Percentiles rank a stretch among this genome's conserved stretches.
phyloP scores from a whole-genome alignment of 2,888 invertebrate species.

The Ferdinandea cuprea region DNA sequence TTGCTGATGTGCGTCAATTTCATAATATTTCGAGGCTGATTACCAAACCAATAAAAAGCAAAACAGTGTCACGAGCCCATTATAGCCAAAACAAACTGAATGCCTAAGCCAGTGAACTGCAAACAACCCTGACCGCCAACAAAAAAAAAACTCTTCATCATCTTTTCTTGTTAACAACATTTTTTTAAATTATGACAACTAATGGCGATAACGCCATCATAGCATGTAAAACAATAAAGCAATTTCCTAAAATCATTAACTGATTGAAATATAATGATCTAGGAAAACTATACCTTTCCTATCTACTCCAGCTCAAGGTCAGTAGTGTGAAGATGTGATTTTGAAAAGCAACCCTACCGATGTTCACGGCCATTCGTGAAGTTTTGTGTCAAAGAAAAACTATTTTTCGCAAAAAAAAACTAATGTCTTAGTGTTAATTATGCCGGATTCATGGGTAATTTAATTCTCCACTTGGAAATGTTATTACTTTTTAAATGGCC shows the following conservation, averaged over 20 bases:
- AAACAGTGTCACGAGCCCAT: no score
- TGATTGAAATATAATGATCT: slow-evolving; percentile 36
- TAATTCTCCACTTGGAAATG: slow-evolving; percentile 7
- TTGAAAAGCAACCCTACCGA: neutral
- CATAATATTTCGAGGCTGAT: no score
- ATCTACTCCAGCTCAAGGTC: neutral
- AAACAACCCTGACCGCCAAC: neutral
- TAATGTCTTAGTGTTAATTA: slow-evolving; percentile 25
- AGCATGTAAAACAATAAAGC: neutral
- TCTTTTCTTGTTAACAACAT: neutral
- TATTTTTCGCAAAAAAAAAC: slow-evolving; percentile 20
- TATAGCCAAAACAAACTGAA: no score
- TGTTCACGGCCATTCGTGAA: slow-evolving; percentile 33
- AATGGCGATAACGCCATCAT: no score
- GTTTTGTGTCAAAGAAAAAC: slow-evolving; percentile 10
- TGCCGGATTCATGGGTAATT: slow-evolving; percentile 44
- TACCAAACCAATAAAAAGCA: no score
- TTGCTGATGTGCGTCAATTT: no score
- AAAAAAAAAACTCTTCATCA: no score
- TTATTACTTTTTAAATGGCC: slow-evolving; percentile 3
- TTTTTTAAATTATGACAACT: neutral
- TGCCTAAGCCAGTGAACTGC: no score
- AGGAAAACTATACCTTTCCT: slow-evolving; percentile 9
- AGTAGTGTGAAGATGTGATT: neutral
- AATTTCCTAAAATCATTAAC: neutral